phyloP scores from a whole-genome alignment of 1,140 invertebrate species.

The Solen grandis region DNA sequence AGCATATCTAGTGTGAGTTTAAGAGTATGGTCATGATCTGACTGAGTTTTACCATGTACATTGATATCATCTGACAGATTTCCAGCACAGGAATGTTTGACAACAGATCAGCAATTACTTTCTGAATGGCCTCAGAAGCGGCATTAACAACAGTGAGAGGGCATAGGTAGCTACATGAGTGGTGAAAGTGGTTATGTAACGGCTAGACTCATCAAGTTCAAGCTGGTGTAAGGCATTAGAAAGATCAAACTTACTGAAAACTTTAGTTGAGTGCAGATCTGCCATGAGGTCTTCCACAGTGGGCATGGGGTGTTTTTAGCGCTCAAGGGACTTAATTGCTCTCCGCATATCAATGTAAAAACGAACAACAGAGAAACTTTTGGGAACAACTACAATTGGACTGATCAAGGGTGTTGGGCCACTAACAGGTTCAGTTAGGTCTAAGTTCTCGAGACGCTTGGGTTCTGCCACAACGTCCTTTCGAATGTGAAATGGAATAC shows the following conservation, averaged over 20 bases:
- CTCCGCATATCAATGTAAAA: slow-evolving; percentile 68
- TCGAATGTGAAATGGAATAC: too few relatives aligned
- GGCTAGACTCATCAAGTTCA: slow-evolving; percentile 62
- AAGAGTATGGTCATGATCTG: slow-evolving; percentile 29
- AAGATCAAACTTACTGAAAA: too few relatives aligned
- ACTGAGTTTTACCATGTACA: too few relatives aligned
- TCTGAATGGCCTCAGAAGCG: slow-evolving; percentile 56
- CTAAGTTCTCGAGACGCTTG: slow-evolving; percentile 53
- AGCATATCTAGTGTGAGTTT: slow-evolving; percentile 4
- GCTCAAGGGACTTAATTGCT: slow-evolving; percentile 67
- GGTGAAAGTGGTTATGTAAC: slow-evolving; percentile 65
- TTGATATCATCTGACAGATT: too few relatives aligned
- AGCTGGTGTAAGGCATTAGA: slow-evolving; percentile 70
- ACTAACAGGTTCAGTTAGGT: slow-evolving; percentile 69
- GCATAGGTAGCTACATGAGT: slow-evolving; percentile 65
- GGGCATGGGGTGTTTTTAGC: too few relatives aligned
- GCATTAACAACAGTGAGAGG: slow-evolving; percentile 64
- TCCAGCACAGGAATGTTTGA: slow-evolving; percentile 46
- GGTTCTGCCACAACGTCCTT: too few relatives aligned
- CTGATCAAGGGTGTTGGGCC: slow-evolving; percentile 73
- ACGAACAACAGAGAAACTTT: too few relatives aligned
- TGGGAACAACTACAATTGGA: slow-evolving; percentile 68
- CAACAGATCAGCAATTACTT: slow-evolving; percentile 44
- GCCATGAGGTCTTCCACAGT: too few relatives aligned
- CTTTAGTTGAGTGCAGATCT: too few relatives aligned